phyloP scores from a whole-genome alignment of 2,113 vertebrate species.

The Rana temporaria region DNA sequence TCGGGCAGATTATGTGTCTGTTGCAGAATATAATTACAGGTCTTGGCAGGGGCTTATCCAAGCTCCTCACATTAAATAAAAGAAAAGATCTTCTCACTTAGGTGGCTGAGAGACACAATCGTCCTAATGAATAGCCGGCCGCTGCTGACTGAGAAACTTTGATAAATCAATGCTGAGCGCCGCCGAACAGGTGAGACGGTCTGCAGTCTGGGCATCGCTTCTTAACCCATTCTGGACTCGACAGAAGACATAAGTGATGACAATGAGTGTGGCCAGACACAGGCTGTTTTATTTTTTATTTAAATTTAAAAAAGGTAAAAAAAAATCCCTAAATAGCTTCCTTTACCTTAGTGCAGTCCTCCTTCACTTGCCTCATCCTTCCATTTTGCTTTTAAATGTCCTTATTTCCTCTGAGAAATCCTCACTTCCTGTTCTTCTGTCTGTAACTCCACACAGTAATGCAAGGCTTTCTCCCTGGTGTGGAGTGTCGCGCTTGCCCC shows the following conservation, averaged over 20 bases:
- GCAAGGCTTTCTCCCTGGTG: too few species aligned
- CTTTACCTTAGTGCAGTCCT: too few species aligned
- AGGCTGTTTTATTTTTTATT: too few species aligned
- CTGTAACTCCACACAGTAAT: too few species aligned
- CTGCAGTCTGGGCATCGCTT: neutral
- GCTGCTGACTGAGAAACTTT: slow-evolving; percentile 36
- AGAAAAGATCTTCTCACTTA: slow-evolving; percentile 33
- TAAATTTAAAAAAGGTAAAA: too few species aligned
- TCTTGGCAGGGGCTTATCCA: slow-evolving; percentile 25
- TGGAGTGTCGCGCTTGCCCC: too few species aligned
- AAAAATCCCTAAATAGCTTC: too few species aligned
- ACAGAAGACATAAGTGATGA: neutral
- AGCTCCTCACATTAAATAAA: slow-evolving; percentile 29
- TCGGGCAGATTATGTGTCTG: slow-evolving; percentile 31
- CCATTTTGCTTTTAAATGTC: too few species aligned
- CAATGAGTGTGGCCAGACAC: too few species aligned
- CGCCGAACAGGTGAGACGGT: neutral
- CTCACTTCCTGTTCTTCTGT: too few species aligned
- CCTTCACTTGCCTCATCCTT: too few species aligned
- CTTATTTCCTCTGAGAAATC: too few species aligned
- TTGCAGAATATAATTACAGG: slow-evolving; percentile 32
- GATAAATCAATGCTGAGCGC: slow-evolving; percentile 41
- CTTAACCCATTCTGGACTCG: slow-evolving; percentile 20
- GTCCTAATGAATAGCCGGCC: slow-evolving; percentile 39
- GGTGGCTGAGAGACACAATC: slow-evolving; percentile 30